Evolutionary conservation across 2,113 vertebrate genomes (phyloP).

Genomic region (Nettapus auritus): DNA sequence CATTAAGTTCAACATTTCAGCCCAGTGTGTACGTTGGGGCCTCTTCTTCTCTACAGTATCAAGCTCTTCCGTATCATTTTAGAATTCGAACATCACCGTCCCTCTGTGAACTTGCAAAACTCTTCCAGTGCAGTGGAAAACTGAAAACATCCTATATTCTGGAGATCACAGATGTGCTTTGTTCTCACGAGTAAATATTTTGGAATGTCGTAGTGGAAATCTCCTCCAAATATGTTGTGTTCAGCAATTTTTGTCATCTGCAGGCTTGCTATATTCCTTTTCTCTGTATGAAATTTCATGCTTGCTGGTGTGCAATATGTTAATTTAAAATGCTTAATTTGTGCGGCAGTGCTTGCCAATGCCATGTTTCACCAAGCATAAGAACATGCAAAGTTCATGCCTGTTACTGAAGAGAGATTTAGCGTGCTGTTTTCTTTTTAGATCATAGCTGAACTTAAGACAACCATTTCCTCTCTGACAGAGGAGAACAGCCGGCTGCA

Average conservation of each 20-base stretch:
- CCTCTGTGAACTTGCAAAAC: neutral
- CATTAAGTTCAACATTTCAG: neutral
- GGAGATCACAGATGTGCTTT: constrained; percentile 73
- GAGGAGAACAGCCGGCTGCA: constrained; percentile 83
- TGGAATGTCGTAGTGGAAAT: constrained; percentile 69
- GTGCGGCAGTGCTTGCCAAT: constrained; percentile 27
- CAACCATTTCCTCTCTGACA: constrained; percentile 78
- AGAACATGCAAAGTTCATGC: constrained; percentile 62
- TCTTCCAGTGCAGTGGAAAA: neutral
- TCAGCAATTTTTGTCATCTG: constrained; percentile 51
- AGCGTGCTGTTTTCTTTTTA: constrained; percentile 75
- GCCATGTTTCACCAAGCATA: constrained; percentile 16
- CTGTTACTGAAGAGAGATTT: constrained; percentile 23
- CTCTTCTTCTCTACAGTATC: neutral
- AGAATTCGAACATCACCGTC: neutral
- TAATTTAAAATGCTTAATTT: constrained; percentile 59
- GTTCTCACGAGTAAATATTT: constrained; percentile 73
- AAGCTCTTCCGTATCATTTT: neutral
- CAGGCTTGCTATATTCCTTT: constrained; percentile 18
- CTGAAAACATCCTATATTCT: neutral
- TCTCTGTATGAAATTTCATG: constrained; percentile 2
- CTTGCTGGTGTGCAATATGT: neutral
- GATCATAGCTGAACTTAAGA: constrained; percentile 87
- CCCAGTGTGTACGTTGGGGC: neutral
- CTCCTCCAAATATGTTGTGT: constrained; percentile 53